A percentile compares a stretch with the other conserved stretches of the same genome.
phyloP scores from a whole-genome alignment of 2,797 vertebrate genomes.

The Rhinophrynus dorsalis region DNA sequence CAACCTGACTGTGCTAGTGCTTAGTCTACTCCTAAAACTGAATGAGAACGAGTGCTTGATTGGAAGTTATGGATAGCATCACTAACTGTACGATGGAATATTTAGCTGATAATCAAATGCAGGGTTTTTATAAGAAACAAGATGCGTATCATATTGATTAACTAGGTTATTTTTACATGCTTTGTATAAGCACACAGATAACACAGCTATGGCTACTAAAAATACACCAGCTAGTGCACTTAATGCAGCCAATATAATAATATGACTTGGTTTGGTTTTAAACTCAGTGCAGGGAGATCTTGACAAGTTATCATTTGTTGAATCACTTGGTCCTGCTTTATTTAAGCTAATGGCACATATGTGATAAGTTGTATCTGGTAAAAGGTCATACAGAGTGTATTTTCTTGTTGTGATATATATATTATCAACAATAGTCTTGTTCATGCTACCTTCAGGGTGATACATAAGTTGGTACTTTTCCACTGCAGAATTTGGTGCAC shows the following conservation, averaged over 20 bases:
- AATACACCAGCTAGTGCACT: constrained; percentile 58
- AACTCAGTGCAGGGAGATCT: constrained; percentile 57
- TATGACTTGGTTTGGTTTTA: constrained; percentile 62
- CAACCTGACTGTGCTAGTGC: too few species aligned
- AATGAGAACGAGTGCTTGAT: too few species aligned
- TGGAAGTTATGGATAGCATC: too few species aligned
- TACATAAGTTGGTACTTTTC: constrained; percentile 64
- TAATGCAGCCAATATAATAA: constrained; percentile 58
- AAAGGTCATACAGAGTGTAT: constrained; percentile 64
- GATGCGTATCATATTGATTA: constrained; percentile 59
- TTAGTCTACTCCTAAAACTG: too few species aligned
- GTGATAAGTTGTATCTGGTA: constrained; percentile 62
- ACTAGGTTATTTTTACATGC: constrained; percentile 48
- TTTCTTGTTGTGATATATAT: constrained; percentile 65
- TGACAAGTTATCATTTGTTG: not conserved
- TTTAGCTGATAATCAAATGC: constrained; percentile 62
- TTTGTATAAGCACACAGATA: constrained; percentile 63
- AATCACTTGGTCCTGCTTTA: constrained; percentile 62
- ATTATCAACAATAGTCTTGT: constrained; percentile 53
- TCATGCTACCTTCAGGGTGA: constrained; percentile 23
- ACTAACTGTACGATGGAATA: constrained; percentile 53
- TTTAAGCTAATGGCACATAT: constrained; percentile 69
- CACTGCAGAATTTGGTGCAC: constrained; percentile 70
- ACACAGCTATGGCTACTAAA: constrained; percentile 56
- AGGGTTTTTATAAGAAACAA: constrained; percentile 73